Evolutionary conservation across 2,888 invertebrate species (phyloP).

Genomic region (Tachina grossa): DNA sequence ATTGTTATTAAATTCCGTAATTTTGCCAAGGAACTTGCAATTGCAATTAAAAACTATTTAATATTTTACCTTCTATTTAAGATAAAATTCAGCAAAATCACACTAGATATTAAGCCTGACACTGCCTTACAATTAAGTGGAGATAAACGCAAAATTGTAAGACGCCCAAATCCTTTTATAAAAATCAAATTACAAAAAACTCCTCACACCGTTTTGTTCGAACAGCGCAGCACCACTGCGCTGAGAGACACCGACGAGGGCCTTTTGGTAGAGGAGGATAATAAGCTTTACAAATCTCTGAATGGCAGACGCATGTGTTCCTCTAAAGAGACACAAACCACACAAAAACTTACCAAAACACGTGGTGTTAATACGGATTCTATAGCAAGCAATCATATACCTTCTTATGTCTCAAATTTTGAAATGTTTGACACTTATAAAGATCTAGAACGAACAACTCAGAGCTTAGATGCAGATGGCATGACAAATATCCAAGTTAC

Average conservation of each 20-base stretch:
- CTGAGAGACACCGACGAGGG: conserved; percentile 86
- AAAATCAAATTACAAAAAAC: conserved; percentile 87
- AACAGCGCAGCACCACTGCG: conserved; percentile 86
- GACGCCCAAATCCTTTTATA: conserved; percentile 84
- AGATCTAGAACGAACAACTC: conserved; percentile 81
- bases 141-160: conserved; percentile 21
- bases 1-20: too few species aligned
- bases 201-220: conserved; percentile 86
- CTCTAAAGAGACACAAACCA: conserved; percentile 88
- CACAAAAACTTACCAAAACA: conserved; percentile 85
- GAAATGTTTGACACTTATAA: conserved; percentile 90
- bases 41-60: not conserved
- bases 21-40: too few species aligned
- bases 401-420: conserved; percentile 89
- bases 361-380: conserved; percentile 86
- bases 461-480: conserved; percentile 81
- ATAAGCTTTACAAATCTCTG: conserved; percentile 87
- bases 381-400: conserved; percentile 84
- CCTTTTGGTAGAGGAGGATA: conserved; percentile 85
- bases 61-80: not conserved
- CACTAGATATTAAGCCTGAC: conserved; percentile 25
- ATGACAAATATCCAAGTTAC: conserved; percentile 83
- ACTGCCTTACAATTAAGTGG: not conserved
- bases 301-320: conserved; percentile 86
- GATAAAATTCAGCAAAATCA: conserved; percentile 58